These are phyloP conservation scores for Penaeus vannamei DNA, from an alignment of 1,140 invertebrate species.

Conservation along the genomic window DNA sequence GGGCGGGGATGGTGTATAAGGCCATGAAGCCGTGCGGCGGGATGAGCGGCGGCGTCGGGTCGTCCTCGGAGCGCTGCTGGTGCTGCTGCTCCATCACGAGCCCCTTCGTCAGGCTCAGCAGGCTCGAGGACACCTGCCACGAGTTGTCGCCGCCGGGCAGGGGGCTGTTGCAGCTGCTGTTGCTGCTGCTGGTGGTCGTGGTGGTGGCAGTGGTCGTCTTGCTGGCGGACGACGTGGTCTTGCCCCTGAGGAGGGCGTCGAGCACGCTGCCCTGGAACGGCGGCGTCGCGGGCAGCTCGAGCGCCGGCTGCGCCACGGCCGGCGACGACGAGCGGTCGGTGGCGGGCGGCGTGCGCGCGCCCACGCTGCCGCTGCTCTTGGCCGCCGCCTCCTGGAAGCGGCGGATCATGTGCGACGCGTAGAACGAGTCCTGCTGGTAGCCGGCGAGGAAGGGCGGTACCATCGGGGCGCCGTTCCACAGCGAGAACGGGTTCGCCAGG, in stretches of 20 bases:
- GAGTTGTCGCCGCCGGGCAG: conserved; percentile 38
- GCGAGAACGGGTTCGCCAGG: conserved; percentile 66
- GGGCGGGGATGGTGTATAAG: conserved; percentile 48
- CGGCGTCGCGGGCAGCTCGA: conserved; percentile 39
- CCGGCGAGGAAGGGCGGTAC: conserved; percentile 75
- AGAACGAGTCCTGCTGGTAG: conserved; percentile 78
- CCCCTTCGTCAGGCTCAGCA: conserved; percentile 56
- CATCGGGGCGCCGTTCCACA: conserved; percentile 75
- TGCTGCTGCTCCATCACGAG: conserved; percentile 53
- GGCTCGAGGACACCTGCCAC: conserved; percentile 61
- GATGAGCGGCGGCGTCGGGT: conserved; percentile 34
- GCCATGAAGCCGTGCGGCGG: conserved; percentile 49
- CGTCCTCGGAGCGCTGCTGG: conserved; percentile 29
- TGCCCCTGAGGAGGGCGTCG: conserved; percentile 62
- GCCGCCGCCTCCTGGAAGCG: conserved; percentile 80
- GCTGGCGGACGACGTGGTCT: conserved; percentile 27
- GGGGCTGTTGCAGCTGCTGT: conserved; percentile 39
- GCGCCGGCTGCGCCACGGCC: background rate
- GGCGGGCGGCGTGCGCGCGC: conserved; percentile 64
- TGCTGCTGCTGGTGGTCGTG: conserved; percentile 3
- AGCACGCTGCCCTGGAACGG: conserved; percentile 61
- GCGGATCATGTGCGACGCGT: conserved; percentile 86
- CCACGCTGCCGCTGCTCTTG: conserved; percentile 70
- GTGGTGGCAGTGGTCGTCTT: background rate
- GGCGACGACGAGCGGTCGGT: conserved; percentile 66